Evolutionary conservation across 2,113 vertebrate species (phyloP).

Genomic region (zebrafish (Danio rerio)): DNA sequence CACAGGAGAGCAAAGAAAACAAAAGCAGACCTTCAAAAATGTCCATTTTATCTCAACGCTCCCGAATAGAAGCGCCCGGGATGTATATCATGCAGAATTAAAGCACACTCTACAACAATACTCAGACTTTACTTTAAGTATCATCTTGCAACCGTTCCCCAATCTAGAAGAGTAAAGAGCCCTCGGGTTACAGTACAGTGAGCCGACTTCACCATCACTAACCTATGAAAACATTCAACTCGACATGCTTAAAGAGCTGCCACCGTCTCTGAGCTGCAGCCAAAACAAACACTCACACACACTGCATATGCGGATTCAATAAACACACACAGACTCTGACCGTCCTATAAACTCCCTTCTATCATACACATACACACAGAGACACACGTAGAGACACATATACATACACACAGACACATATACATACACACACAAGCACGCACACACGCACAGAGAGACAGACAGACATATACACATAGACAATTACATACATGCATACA

Average conservation of each 20-base stretch:
- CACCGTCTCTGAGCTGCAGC: constrained; percentile 8
- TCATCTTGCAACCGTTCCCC: background rate
- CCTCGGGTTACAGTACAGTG: background rate
- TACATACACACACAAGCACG: too few relatives aligned
- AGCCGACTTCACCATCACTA: background rate
- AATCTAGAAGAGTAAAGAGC: background rate
- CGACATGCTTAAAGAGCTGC: background rate
- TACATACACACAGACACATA: too few relatives aligned
- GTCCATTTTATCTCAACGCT: background rate
- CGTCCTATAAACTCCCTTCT: constrained; percentile 29
- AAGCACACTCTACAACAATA: too few relatives aligned
- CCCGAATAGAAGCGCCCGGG: background rate
- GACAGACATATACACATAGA: too few relatives aligned
- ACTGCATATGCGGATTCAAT: constrained; percentile 42
- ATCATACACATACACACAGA: constrained; percentile 2
- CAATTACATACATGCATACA: too few relatives aligned
- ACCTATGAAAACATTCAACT: background rate
- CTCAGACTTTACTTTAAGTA: too few relatives aligned
- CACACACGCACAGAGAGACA: too few relatives aligned
- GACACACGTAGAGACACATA: background rate
- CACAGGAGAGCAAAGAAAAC: too few relatives aligned
- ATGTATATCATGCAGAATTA: too few relatives aligned
- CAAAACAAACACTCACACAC: constrained; percentile 45
- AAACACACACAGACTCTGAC: constrained; percentile 47
- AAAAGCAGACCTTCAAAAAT: background rate